Evolutionary conservation across 2,113 vertebrate species (phyloP), one percentile per base, ranked within the genome.

Genomic region (Myrmecophaga tridactyla): DNA sequence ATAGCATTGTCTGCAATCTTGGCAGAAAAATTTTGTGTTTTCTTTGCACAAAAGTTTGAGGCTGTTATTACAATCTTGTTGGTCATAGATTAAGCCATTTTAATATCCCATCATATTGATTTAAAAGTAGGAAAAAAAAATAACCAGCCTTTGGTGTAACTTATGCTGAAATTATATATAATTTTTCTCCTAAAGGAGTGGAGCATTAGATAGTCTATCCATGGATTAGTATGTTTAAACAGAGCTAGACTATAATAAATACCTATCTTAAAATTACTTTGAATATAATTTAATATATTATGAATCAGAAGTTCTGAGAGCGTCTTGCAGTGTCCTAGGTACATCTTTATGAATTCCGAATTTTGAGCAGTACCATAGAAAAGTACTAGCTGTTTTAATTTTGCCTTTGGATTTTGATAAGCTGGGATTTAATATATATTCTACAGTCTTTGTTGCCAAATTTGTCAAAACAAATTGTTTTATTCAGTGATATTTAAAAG

Each of bases 361-460:
- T 84, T 73, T 69, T 94, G 62, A 67, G 56, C 3, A 36, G 25
- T 58, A 46, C 46, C 29, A 48, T 90, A 51, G 46, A 48, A 88
- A 92, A 90, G 67, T 60, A 9, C 25, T 94, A 12, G 21, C 84
- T 86, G 27, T 95, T 96, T 94, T 77, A 81, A 80, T 90, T 85
- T 96, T 85, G 51, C 29, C 63, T 75, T 77, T 94, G 14, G 14
- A 70, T 83, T 94, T 93, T 86, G 34, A 53, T 73, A 89, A 94
- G 39, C 3, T 83, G 48, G 4, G 6, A 18, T 80, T 95, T 92
- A 12, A 89, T 83, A 43, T 72, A 39, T 56, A 91, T 89, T 88
- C 7, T 29, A 58, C 4, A 67, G 92, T 96, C 34, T 85, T 88
- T 90, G 53, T 91, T 96, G 48, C 11, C 60, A 86, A 63, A 83